Evolutionary conservation across 2,797 vertebrate species (phyloP).

Genomic region (Phalloptychus januarius): DNA sequence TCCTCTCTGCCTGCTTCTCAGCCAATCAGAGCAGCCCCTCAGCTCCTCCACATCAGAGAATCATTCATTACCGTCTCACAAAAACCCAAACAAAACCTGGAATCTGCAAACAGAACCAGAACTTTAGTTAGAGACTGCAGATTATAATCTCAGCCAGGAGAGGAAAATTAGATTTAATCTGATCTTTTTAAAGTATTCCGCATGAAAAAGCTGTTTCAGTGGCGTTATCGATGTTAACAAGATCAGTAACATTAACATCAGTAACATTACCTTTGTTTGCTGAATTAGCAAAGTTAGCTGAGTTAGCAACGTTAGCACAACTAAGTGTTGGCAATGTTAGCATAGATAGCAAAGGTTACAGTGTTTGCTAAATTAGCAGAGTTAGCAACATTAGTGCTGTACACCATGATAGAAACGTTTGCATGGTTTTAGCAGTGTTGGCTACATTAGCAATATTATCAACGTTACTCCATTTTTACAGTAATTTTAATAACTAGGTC

Average conservation of each 20-base stretch:
- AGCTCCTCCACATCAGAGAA: not conserved
- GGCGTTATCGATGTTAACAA: not conserved
- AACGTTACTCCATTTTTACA: too few species aligned
- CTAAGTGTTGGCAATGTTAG: not conserved
- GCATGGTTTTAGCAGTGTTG: too few species aligned
- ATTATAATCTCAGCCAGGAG: not conserved
- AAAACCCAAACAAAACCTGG: not conserved
- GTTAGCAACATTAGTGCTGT: not conserved
- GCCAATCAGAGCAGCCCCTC: not conserved
- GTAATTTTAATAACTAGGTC: too few species aligned
- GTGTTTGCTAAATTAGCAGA: not conserved
- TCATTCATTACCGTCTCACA: not conserved
- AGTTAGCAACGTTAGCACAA: not conserved
- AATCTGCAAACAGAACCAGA: not conserved
- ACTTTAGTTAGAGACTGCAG: not conserved
- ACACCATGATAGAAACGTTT: not conserved
- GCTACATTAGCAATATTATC: too few species aligned
- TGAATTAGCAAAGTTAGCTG: not conserved
- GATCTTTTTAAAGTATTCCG: not conserved
- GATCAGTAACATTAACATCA: not conserved
- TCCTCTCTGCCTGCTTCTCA: not conserved
- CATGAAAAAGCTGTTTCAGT: too few species aligned
- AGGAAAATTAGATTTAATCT: not conserved
- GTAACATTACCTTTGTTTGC: not conserved
- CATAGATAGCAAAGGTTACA: not conserved